Conservation (phyloP, 2,888 invertebrate genomes). For the Mythimna pallens region DNA sequence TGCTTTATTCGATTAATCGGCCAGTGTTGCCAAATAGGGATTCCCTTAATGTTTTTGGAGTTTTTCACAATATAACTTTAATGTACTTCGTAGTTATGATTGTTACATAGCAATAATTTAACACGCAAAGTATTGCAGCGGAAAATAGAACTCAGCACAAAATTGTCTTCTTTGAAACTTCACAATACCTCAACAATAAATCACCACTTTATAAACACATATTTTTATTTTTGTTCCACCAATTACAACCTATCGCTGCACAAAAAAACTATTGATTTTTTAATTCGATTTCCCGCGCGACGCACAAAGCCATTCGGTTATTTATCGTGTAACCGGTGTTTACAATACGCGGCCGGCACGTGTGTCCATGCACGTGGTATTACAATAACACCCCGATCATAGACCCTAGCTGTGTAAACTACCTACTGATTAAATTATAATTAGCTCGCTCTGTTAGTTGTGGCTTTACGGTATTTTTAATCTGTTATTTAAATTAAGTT, state of each 20-base stretch:
- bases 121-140: background rate
- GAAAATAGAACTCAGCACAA: background rate
- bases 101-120: too few relatives aligned
- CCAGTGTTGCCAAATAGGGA: conserved; percentile 49
- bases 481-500: conserved; percentile 48
- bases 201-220: background rate
- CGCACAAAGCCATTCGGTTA: conserved; percentile 60
- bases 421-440: conserved; percentile 71
- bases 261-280: conserved; percentile 48
- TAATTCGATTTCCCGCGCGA: conserved; percentile 62
- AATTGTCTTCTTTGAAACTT: background rate
- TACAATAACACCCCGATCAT: conserved; percentile 85
- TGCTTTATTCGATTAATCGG: conserved; percentile 74
- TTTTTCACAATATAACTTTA: background rate
- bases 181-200: background rate
- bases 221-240: conserved; percentile 30
- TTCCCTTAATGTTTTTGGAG: conserved; percentile 12
- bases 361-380: conserved; percentile 78
- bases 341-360: conserved; percentile 74
- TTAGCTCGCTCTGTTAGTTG: conserved; percentile 60
- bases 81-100: background rate
- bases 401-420: conserved; percentile 77
- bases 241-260: conserved; percentile 14
- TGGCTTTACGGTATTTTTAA: conserved; percentile 51
- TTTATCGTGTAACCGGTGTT: conserved; percentile 75